Evolutionary conservation across 1,140 invertebrate species (phyloP).

Genomic region (Matsumurasca onukii): DNA sequence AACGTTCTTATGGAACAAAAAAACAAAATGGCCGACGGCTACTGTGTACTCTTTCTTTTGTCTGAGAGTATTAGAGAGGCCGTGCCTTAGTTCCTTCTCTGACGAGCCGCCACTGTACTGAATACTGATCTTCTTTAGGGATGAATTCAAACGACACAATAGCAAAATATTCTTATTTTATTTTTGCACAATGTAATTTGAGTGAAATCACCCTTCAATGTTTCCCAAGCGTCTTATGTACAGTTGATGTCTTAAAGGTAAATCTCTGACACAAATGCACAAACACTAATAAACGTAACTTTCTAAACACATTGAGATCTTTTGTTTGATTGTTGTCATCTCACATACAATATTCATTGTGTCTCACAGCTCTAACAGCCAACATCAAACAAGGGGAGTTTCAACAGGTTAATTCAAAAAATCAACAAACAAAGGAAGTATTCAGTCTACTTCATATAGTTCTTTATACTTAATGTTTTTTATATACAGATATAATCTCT

Average conservation of each 20-base stretch:
- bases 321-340: constrained; percentile 25
- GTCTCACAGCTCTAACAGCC: constrained; percentile 2
- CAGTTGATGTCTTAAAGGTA: constrained; percentile 15
- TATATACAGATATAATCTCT: constrained; percentile 20
- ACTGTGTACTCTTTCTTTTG: too few species aligned
- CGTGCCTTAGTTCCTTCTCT: too few species aligned
- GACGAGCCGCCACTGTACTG: too few species aligned
- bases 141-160: background rate
- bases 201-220: constrained; percentile 9
- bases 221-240: constrained; percentile 25
- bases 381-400: constrained; percentile 18
- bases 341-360: background rate
- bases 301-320: constrained; percentile 22
- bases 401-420: constrained; percentile 8
- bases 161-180: constrained; percentile 26
- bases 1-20: too few species aligned
- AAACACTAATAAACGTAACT: constrained; percentile 25
- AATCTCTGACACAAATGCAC: constrained; percentile 22
- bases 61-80: too few species aligned
- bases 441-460: constrained; percentile 5
- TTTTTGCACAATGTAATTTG: constrained; percentile 14
- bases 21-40: too few species aligned
- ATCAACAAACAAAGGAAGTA: constrained; percentile 29
- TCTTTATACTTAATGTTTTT: background rate
- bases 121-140: too few species aligned